These are phyloP conservation scores for Cydia strobilella DNA, from an alignment of 1,140 invertebrate species.

Conservation along the genomic window DNA sequence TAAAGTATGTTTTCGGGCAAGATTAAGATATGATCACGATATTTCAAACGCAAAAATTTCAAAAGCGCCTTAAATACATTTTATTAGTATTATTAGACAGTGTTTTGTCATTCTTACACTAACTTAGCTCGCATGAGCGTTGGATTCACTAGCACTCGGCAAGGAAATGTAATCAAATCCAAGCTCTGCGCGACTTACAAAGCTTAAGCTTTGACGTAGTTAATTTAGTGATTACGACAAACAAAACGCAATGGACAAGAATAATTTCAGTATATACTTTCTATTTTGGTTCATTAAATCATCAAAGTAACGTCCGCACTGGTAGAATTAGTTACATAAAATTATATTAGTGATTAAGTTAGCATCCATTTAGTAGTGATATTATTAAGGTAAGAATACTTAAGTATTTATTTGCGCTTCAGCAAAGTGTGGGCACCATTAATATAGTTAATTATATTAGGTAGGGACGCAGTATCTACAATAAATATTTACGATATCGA, in stretches of 20 bases:
- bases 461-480: too few species aligned
- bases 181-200: conserved; percentile 9
- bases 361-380: not conserved
- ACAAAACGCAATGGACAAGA: conserved; percentile 6
- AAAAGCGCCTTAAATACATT: too few species aligned
- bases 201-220: conserved; percentile 26
- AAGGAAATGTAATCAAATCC: not conserved
- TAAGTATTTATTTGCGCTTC: not conserved
- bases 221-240: conserved; percentile 31
- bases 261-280: conserved; percentile 16
- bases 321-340: conserved; percentile 19
- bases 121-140: too few species aligned
- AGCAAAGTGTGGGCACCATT: not conserved
- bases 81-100: too few species aligned
- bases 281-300: conserved; percentile 26
- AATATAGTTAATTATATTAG: not conserved
- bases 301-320: conserved; percentile 14
- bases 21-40: too few species aligned
- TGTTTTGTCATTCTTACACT: too few species aligned
- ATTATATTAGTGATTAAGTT: conserved; percentile 3
- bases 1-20: too few species aligned
- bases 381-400: not conserved
- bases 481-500: too few species aligned
- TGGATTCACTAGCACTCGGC: not conserved
- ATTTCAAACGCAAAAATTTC: too few species aligned